Conservation (phyloP, 2,888 invertebrate genomes). For the Lepidocyrtinus sp. region DNA sequence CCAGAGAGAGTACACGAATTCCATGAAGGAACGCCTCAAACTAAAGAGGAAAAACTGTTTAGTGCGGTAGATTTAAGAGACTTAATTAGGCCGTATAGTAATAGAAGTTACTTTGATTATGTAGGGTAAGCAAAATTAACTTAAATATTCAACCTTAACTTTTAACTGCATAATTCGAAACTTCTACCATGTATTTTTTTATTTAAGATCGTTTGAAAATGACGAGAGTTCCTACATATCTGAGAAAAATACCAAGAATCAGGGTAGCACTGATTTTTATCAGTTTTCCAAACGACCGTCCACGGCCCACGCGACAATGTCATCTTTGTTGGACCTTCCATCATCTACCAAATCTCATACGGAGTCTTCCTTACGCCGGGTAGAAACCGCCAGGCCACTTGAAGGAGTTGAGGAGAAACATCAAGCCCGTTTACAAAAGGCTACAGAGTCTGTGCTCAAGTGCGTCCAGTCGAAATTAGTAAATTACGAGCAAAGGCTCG, state of each 20-base stretch:
- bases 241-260: no score
- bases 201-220: no score
- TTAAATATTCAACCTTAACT: no score
- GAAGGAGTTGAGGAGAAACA: constrained; percentile 46
- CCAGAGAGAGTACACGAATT: background rate
- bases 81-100: constrained; percentile 11
- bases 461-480: constrained; percentile 66
- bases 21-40: background rate
- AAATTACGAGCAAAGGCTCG: constrained; percentile 64
- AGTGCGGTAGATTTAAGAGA: no score
- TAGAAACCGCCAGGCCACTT: constrained; percentile 29
- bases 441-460: constrained; percentile 67
- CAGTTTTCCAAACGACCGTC: constrained; percentile 18
- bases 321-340: background rate
- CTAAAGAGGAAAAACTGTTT: background rate
- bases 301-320: background rate
- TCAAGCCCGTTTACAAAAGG: constrained; percentile 65
- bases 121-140: background rate
- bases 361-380: constrained; percentile 23
- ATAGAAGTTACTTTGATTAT: background rate
- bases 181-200: no score
- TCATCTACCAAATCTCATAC: constrained; percentile 4
- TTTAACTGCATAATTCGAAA: no score
- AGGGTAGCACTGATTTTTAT: background rate
- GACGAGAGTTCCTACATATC: no score